These are phyloP conservation scores for Cheilosia soror DNA, from an alignment of 2,888 invertebrate genomes.

Conservation along the genomic window DNA sequence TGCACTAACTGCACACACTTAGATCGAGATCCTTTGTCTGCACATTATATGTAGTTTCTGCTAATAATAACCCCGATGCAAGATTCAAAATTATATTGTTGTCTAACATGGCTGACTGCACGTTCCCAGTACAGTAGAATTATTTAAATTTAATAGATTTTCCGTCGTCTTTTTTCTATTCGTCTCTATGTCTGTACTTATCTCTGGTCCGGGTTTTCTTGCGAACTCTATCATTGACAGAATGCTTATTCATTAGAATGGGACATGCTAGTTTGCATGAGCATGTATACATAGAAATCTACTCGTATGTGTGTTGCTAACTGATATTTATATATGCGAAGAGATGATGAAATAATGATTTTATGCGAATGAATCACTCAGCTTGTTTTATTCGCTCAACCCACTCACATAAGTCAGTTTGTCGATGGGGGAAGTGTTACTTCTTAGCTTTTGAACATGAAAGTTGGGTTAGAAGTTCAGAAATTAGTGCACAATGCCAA, in stretches of 20 bases:
- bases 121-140: conserved; percentile 50
- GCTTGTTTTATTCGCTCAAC: conserved; percentile 43
- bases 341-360: conserved; percentile 62
- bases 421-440: conserved; percentile 24
- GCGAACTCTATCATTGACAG: conserved; percentile 60
- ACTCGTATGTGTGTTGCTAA: conserved; percentile 18
- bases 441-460: conserved; percentile 18
- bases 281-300: conserved; percentile 2
- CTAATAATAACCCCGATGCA: conserved; percentile 41
- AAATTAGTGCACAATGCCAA: not conserved
- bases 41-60: not conserved
- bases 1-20: conserved; percentile 3
- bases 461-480: not conserved
- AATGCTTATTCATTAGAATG: conserved; percentile 68
- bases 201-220: conserved; percentile 46
- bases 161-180: conserved; percentile 10
- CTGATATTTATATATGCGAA: conserved; percentile 36
- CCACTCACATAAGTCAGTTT: conserved; percentile 48
- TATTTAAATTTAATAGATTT: conserved; percentile 68
- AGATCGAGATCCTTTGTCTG: conserved; percentile 32
- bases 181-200: not conserved
- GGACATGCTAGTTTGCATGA: conserved; percentile 40
- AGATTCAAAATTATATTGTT: conserved; percentile 30
- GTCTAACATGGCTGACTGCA: conserved; percentile 66
- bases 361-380: conserved; percentile 65